Evolutionary conservation across 2,797 vertebrate genomes (phyloP), one percentile per base, ranked within the genome.

Genomic region (Lagocephalus sceleratus): DNA sequence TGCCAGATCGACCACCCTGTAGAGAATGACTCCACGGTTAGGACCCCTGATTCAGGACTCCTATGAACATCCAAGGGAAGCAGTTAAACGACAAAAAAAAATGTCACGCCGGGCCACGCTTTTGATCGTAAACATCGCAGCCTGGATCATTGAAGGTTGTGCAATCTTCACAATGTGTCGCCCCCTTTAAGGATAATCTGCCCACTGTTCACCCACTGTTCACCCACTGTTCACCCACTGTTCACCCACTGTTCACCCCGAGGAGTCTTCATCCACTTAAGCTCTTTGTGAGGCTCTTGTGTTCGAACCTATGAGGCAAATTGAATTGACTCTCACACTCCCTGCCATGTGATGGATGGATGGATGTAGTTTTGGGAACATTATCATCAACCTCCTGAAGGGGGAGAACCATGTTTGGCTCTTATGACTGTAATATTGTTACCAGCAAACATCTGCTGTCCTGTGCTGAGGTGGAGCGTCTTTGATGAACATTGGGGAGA

Each of bases 381-480:
- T 83, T 68, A 81, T 76, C 81, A 75, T 87, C 80, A 73, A 49
- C 84, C 84, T 83, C 82, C 81, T 50, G 71, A 59, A 66, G 83
- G 77, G 77, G 56, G 38, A 72, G n/a, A 51, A 68, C 56, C 72
- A 35, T 69, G 74, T 51, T 76, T 73, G 23, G 39, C 29, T 68
- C 69, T 75, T 82, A 86, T 79, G 79, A 51, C 72, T 66, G 54
- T 69, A 71, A 68, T 21, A 57, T 41, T 64, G 73, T 71, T 58
- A 67, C 79, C 78, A 78, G 73, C 65, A 51, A 60, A 76, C 62
- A 25, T 46, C 66, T 26, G 49, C 50, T 32, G 59, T 76, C 78
- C 70, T 57, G 79, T 17, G 48, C 32, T 48, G 5, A 55, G 42
- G 43, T 46, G 26, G 20, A 22, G 41, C 71, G 66, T 60, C 55